Base-by-base conservation (phyloP, 2,113 vertebrate genomes). In the Odontesthes bonariensis region DNA sequence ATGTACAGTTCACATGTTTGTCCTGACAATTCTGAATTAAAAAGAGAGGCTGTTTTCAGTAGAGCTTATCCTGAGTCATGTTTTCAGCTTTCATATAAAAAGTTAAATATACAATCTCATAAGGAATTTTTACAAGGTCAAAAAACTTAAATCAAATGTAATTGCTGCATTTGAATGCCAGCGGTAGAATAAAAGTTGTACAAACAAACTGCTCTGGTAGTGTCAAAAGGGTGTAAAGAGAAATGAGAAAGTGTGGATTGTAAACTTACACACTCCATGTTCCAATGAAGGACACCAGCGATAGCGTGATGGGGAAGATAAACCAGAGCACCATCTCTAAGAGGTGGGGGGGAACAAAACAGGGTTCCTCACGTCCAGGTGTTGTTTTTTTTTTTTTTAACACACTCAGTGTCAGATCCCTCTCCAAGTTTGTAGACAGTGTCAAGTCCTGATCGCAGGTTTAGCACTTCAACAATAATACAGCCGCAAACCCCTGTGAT, bases 231-330 rank as follows among this genome's bases (percentile, higher is more conserved):
- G 3, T 47, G 22, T 61, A 40, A 59, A 67, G 19, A 51, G 11
- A 72, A 51, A 61, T 17, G 2, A 59, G 4, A 65, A 64, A 32
- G 6, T 14, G 2, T 61, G 10, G 62, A 47, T 66, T 38, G 16
- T 81, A 19, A 75, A 94, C 94, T 95, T 92, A 95, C 94, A 94
- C 88, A 51, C 57, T 73, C 94, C 94, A 95, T 17, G 93, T 94
- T 44, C 94, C 94, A 56, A 93, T 33, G 70, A 94, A 87, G 33
- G 94, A 94, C 42, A 94, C 73, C 54, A 91, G 66, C 11, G 90
- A 86, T 42, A 95, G 88, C 8, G 68, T 31, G 53, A 95, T 82
- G 38, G 94, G 94, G 51, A 95, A 71, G 42, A 94, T 32, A 68
- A 90, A 86, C 94, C 94, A 95, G 55, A 92, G n/a, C 12, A 75